Conservation (phyloP, 2,113 vertebrate genomes). For the Tachuris rubrigastra region DNA sequence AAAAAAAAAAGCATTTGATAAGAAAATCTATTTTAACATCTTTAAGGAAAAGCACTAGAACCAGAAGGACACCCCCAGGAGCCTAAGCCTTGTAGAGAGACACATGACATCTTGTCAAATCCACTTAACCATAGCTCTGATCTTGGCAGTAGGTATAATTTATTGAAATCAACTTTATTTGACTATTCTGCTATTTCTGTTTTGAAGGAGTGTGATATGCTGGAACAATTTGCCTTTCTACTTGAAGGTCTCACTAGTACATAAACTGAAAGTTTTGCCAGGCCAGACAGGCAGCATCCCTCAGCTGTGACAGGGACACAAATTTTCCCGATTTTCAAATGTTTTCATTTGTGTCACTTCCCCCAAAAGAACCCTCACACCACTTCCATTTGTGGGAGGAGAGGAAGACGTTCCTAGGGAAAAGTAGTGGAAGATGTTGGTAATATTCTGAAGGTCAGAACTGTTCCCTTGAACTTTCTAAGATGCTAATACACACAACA, state of each 20-base stretch:
- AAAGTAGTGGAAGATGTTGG: neutral
- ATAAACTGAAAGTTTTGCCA: neutral
- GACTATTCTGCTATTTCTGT: neutral
- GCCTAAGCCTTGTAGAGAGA: neutral
- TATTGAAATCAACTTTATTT: neutral
- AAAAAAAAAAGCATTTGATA: neutral
- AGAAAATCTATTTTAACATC: neutral
- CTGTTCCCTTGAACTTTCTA: neutral
- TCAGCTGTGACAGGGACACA: neutral
- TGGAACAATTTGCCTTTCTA: neutral
- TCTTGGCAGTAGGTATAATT: neutral
- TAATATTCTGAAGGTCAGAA: neutral
- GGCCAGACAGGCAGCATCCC: neutral
- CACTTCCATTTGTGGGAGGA: neutral
- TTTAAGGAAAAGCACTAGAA: neutral
- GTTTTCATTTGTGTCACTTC: neutral
- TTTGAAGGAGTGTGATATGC: neutral
- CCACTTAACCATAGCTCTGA: neutral
- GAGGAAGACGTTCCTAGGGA: neutral
- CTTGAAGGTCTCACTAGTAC: neutral
- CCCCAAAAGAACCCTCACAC: neutral
- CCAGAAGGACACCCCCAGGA: neutral
- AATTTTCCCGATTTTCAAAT: neutral
- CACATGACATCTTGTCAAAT: neutral
- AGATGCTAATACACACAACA: neutral